phyloP scores from a whole-genome alignment of 2,888 invertebrate genomes.

The Orthosia cruda region DNA sequence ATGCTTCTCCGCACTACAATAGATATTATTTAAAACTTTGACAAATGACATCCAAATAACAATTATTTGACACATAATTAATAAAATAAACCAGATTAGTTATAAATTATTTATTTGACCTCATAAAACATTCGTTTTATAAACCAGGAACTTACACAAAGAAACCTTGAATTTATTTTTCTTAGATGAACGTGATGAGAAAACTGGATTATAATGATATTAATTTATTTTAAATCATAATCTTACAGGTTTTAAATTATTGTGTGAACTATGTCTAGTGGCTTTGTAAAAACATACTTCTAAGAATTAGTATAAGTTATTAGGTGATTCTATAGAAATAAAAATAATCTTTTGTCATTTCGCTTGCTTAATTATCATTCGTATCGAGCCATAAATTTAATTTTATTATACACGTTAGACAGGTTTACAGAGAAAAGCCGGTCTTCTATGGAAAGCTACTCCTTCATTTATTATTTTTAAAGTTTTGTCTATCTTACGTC shows the following conservation, averaged over 20 bases:
- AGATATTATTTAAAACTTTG: not conserved
- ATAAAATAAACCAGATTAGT: conserved; percentile 28
- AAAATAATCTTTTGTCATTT: not conserved
- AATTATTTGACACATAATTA: conserved; percentile 8
- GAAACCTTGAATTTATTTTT: conserved; percentile 61
- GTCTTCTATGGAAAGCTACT: conserved; percentile 2
- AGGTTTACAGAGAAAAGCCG: conserved; percentile 16
- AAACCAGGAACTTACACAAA: conserved; percentile 43
- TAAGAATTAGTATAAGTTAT: not conserved
- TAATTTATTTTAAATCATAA: conserved; percentile 30
- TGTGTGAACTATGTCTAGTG: conserved; percentile 2
- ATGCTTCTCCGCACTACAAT: not conserved
- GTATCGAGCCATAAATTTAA: not conserved
- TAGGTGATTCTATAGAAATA: not conserved
- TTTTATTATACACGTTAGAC: conserved; percentile 24
- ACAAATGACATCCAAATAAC: not conserved
- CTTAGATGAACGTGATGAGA: conserved; percentile 21
- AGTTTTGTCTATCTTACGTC: not conserved
- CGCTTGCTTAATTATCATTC: too few relatives aligned
- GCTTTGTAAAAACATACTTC: not conserved
- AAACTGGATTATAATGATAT: conserved; percentile 40
- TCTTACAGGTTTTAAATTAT: conserved; percentile 14
- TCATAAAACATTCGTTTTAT: conserved; percentile 27
- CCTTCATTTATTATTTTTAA: conserved; percentile 36
- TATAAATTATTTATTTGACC: conserved; percentile 19